Base-by-base conservation (phyloP, 2,113 vertebrate genomes). In the Melanerpes aurifrons region DNA sequence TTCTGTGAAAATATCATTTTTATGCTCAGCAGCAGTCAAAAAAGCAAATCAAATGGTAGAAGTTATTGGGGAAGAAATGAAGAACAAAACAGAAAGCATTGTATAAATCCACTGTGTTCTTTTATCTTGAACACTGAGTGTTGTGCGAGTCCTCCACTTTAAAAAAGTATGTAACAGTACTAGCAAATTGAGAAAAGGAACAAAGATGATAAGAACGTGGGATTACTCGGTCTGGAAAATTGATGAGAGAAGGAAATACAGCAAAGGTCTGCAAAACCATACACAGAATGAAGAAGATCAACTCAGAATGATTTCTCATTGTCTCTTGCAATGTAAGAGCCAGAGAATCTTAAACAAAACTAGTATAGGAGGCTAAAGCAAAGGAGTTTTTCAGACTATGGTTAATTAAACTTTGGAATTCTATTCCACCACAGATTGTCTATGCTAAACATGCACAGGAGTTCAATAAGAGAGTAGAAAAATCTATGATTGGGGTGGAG, bases 391-490 rank as follows among this genome's bases (percentile, higher is more conserved):
- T 75, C 48, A 19, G 12, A 37, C 43, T 61, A 64, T 9, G 31
- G 47, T 25, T 86, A 90, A 92, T 93, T 92, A 89, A 77, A 73
- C 70, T 83, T 82, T 70, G 66, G 18, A 88, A 78, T 45, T 86
- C 22, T 62, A 15, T 79, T 79, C 25, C 64, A 88, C 4, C 13
- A 87, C 75, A 67, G 8, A 73, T 25, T 66, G 19, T 56, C 45
- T 32, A 73, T 86, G 37, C 37, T 87, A 79, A 82, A 70, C 25
- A 32, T 80, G 85, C 50, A 76, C 24, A 67, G 24, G 28, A 87
- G 48, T 95, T 95, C 75, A 92, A 24, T 61, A 89, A 50, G 12
- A 87, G 4, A 91, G 29, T n/a, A 85, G 92, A 82, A 10, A 91
- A 95, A 95, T 92, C 64, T 45, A 50, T 79, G 87, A 79, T 0